These are phyloP conservation scores for Aegithalos caudatus DNA, from an alignment of 2,113 vertebrate genomes.

Conservation along the genomic window DNA sequence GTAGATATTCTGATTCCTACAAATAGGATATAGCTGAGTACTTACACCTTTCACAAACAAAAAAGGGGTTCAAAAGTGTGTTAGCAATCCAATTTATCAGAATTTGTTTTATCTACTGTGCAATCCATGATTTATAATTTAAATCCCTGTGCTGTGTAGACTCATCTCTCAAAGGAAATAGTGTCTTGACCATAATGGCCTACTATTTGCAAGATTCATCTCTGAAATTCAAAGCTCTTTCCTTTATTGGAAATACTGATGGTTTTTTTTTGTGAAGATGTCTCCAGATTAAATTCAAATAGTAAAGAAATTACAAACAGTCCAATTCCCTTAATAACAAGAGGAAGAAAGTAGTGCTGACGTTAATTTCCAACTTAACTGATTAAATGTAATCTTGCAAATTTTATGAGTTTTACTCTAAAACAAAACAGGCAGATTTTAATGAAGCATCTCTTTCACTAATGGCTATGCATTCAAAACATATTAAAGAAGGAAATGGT, in stretches of 20 bases:
- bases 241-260: neutral
- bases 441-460: neutral
- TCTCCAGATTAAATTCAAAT: neutral
- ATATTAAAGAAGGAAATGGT: neutral
- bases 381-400: slow-evolving; percentile 3
- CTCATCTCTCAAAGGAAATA: neutral
- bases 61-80: neutral
- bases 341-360: neutral
- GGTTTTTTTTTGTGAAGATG: neutral
- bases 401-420: neutral
- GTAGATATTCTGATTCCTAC: neutral
- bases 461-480: slow-evolving; percentile 4
- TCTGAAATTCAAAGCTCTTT: neutral
- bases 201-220: neutral
- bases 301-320: neutral
- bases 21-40: neutral
- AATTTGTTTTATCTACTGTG: neutral
- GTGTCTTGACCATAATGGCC: neutral
- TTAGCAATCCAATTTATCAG: neutral
- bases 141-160: neutral
- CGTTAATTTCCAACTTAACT: neutral
- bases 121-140: neutral
- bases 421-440: slow-evolving; percentile 24
- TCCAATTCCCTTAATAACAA: neutral
- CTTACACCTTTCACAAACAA: neutral